These are phyloP conservation scores for Lethocerus indicus DNA, from an alignment of 1,140 invertebrate genomes.

Conservation along the genomic window DNA sequence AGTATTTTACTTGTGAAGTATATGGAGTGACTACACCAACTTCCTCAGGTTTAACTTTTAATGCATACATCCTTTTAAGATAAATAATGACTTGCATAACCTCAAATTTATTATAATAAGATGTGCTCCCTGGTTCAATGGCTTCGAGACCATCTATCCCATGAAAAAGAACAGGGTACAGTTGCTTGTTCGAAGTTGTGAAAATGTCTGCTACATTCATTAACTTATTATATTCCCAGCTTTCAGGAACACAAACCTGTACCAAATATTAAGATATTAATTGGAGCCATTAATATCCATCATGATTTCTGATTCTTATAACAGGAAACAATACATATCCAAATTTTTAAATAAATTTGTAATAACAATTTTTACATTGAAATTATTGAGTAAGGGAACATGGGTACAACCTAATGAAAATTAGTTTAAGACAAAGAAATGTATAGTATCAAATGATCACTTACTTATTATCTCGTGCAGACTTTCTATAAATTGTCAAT, in stretches of 20 bases:
- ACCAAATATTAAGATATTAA: not conserved
- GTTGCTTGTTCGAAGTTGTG: not conserved
- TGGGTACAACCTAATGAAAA: too few relatives aligned
- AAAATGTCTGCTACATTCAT: not conserved
- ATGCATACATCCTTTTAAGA: constrained; percentile 40
- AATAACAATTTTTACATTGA: too few relatives aligned
- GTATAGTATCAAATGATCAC: too few relatives aligned
- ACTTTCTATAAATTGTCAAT: too few relatives aligned
- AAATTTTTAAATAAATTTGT: too few relatives aligned
- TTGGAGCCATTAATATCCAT: too few relatives aligned
- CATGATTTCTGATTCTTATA: too few relatives aligned
- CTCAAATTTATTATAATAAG: constrained; percentile 82
- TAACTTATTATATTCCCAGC: not conserved
- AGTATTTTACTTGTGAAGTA: constrained; percentile 55
- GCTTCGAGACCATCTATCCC: constrained; percentile 60
- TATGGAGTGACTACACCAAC: constrained; percentile 92
- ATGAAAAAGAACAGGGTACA: constrained; percentile 41
- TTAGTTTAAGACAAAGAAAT: too few relatives aligned
- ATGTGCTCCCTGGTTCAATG: constrained; percentile 57
- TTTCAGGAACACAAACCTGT: not conserved
- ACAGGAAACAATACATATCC: too few relatives aligned
- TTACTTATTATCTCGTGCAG: too few relatives aligned
- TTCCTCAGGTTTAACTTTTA: constrained; percentile 42
- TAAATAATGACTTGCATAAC: constrained; percentile 49
- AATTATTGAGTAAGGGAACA: too few relatives aligned